These are phyloP conservation scores for Rhinella marina DNA, from an alignment of 2,797 vertebrate species.

Conservation along the genomic window DNA sequence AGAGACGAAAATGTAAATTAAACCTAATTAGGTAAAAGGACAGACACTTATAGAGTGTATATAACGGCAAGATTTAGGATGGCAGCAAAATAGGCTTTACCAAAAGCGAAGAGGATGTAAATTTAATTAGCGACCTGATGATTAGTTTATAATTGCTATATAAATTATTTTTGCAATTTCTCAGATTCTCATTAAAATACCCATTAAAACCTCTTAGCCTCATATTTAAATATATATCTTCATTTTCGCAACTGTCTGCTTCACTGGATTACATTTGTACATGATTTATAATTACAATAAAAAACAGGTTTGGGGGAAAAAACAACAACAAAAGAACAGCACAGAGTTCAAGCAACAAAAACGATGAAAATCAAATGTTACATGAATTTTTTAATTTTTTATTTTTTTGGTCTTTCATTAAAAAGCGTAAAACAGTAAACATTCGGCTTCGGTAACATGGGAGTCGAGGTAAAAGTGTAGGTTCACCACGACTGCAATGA, in stretches of 20 bases:
- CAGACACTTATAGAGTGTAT: slow-evolving; percentile 11
- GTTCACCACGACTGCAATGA: too few species aligned
- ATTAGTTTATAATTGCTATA: slow-evolving; percentile 61
- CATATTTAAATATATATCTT: slow-evolving; percentile 60
- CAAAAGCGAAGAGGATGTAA: slow-evolving; percentile 49
- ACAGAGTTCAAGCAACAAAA: neutral
- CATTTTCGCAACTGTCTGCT: slow-evolving; percentile 46
- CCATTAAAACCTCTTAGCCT: slow-evolving; percentile 60
- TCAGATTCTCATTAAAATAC: slow-evolving; percentile 51
- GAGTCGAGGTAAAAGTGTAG: too few species aligned
- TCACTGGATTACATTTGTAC: slow-evolving; percentile 17
- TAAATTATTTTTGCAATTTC: slow-evolving; percentile 60
- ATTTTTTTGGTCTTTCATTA: neutral
- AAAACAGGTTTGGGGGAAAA: neutral
- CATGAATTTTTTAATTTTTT: neutral
- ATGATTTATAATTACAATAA: slow-evolving; percentile 36
- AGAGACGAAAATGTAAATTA: slow-evolving; percentile 22
- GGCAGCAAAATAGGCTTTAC: slow-evolving; percentile 43
- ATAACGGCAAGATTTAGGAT: slow-evolving; percentile 43
- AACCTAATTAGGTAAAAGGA: slow-evolving; percentile 35
- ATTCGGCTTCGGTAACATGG: too few species aligned
- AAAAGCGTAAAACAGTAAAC: neutral
- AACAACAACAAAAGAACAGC: neutral
- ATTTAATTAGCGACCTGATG: slow-evolving; percentile 57
- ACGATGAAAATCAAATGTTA: neutral